phyloP scores from a whole-genome alignment of 2,113 vertebrate species.

The Hystrix cristata region DNA sequence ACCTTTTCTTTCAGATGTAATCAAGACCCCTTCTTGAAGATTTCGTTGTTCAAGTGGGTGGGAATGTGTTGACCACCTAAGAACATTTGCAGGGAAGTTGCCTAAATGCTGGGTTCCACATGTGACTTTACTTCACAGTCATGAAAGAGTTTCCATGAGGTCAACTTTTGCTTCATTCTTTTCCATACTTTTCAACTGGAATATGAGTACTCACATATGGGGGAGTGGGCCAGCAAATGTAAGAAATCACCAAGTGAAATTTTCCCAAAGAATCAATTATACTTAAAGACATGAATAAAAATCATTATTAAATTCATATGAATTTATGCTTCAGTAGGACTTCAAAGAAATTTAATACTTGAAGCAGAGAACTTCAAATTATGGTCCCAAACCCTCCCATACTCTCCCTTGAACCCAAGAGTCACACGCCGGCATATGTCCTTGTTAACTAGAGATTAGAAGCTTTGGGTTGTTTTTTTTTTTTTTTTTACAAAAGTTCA shows the following conservation, averaged over 20 bases:
- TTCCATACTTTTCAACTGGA: background rate
- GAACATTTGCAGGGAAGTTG: background rate
- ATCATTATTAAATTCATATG: background rate
- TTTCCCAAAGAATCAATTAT: background rate
- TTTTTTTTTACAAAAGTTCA: background rate
- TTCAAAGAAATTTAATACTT: constrained; percentile 40
- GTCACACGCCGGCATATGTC: background rate
- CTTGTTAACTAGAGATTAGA: background rate
- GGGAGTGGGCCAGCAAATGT: background rate
- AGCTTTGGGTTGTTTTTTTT: background rate
- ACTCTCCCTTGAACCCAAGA: background rate
- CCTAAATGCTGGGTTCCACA: background rate
- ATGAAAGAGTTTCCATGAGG: constrained; percentile 2
- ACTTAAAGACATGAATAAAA: constrained; percentile 46
- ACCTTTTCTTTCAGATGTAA: background rate
- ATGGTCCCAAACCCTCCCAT: background rate
- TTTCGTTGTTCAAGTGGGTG: background rate
- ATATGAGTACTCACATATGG: background rate
- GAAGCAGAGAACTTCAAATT: background rate
- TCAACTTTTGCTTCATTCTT: background rate
- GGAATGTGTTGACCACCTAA: background rate
- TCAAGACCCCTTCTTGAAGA: background rate
- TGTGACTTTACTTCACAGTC: constrained; percentile 3
- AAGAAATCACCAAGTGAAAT: background rate
- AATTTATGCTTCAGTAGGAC: background rate